These are phyloP conservation scores for Pipistrellus pipistrellus DNA, from an alignment of 2,797 vertebrate species.

Conservation along the genomic window DNA sequence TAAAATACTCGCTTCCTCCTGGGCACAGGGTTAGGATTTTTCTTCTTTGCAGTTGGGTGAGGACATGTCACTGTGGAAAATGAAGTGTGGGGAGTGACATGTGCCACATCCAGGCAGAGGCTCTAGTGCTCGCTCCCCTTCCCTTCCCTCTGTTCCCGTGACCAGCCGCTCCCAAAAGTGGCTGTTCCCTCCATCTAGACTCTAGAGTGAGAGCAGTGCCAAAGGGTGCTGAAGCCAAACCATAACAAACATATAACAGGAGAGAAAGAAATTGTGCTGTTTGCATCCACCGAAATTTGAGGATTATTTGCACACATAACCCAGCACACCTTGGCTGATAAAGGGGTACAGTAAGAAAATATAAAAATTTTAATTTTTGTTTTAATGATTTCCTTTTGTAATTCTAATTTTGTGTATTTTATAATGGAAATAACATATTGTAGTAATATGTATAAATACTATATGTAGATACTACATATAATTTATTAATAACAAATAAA, in stretches of 20 bases:
- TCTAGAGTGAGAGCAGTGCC: neutral
- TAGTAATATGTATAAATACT: neutral
- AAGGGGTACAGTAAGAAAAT: neutral
- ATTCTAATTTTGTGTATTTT: neutral
- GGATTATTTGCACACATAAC: neutral
- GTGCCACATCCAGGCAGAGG: neutral
- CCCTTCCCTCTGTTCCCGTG: neutral
- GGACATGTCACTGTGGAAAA: neutral
- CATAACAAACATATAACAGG: neutral
- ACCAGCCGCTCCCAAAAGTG: neutral
- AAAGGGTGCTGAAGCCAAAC: neutral
- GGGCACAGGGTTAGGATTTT: neutral
- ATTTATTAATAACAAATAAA: neutral
- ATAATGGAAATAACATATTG: neutral
- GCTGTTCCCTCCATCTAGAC: neutral
- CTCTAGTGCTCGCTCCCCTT: neutral
- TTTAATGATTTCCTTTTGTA: conserved; percentile 27
- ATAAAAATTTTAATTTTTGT: neutral
- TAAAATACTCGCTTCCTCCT: conserved; percentile 37
- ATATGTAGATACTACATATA: neutral
- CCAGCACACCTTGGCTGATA: neutral
- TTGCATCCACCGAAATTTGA: neutral
- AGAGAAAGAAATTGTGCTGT: neutral
- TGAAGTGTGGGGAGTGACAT: conserved; percentile 7
- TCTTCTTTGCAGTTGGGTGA: neutral